phyloP scores from a whole-genome alignment of 2,888 invertebrate species.

The Marronus borbonicus region DNA sequence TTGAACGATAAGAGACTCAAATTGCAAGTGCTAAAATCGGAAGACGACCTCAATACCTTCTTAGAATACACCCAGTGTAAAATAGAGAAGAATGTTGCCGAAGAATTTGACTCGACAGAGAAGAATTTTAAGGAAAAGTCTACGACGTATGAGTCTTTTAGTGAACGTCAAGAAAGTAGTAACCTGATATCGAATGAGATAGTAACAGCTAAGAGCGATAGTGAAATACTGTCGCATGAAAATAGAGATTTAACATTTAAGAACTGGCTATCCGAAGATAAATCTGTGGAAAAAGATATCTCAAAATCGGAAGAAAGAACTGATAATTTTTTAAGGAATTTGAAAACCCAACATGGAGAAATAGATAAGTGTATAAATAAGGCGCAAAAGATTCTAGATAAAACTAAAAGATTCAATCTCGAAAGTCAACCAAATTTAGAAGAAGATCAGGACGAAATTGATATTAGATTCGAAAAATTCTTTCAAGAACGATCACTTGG shows the following conservation, averaged over 20 bases:
- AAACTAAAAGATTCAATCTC: constrained; percentile 29
- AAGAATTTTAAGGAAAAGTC: constrained; percentile 6
- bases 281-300: constrained; percentile 42
- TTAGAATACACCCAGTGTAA: constrained; percentile 35
- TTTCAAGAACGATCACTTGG: constrained; percentile 46
- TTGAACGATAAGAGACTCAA: constrained; percentile 8
- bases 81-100: constrained; percentile 13
- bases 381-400: constrained; percentile 51
- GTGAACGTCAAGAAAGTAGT: constrained; percentile 11
- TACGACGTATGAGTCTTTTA: background rate
- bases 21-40: constrained; percentile 47
- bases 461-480: constrained; percentile 58
- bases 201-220: constrained; percentile 46
- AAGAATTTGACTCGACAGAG: background rate
- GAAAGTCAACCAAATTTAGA: background rate
- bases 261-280: constrained; percentile 57
- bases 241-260: constrained; percentile 36
- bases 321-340: constrained; percentile 53
- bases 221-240: constrained; percentile 36
- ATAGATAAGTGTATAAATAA: constrained; percentile 54
- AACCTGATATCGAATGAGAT: constrained; percentile 8
- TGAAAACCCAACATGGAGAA: constrained; percentile 55
- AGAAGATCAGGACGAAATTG: constrained; percentile 54
- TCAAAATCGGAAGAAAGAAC: constrained; percentile 53
- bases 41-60: constrained; percentile 41